Evolutionary conservation across 2,113 vertebrate species (phyloP), one percentile per base, ranked within the genome.

Genomic region (Rhipidura dahli): DNA sequence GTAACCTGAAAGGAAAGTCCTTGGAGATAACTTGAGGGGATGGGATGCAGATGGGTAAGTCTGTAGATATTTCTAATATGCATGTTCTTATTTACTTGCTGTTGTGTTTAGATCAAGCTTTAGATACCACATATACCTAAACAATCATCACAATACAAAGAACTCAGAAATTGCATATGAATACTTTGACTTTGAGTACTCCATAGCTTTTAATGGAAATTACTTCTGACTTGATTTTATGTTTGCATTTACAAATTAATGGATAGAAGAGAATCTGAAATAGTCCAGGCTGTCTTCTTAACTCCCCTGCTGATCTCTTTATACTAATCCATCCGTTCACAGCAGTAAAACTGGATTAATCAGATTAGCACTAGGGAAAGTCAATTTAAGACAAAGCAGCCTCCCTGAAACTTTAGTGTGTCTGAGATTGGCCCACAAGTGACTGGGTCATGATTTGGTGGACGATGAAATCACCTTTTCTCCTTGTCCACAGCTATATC

Each of bases 271-370:
- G 42, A 88, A 83, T 60, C 37, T 83, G 68, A 76, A 86, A 80
- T 66, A 93, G 63, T 65, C 39, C 39, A 81, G 66, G 10, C 63
- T 33, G 24, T 80, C 50, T 76, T 79, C 91, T 94, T 92, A 72
- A 83, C 17, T 73, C 18, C 13, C 23, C 54, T 83, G 83, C 45
- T 94, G 76, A 80, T 92, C 31, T 83, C 35, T 66, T 90, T 94
- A 70, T 80, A 53, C 37, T 70, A 90, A 94, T 80, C 83, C 66
- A 39, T 49, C 45, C 22, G 0, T 85, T 85, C 13, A 3, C 45
- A 70, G 45, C 63, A 92, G 50, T 90, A 81, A 93, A 92, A 76
- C 64, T 88, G 71, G 68, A 90, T 95, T 93, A 88, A 89, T 87
- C 84, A 91, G 77, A 93, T 93, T 81, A 92, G 68, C 1, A 1